Base-by-base conservation (phyloP, 2,888 invertebrate species). In the Hymenopus coronatus region DNA sequence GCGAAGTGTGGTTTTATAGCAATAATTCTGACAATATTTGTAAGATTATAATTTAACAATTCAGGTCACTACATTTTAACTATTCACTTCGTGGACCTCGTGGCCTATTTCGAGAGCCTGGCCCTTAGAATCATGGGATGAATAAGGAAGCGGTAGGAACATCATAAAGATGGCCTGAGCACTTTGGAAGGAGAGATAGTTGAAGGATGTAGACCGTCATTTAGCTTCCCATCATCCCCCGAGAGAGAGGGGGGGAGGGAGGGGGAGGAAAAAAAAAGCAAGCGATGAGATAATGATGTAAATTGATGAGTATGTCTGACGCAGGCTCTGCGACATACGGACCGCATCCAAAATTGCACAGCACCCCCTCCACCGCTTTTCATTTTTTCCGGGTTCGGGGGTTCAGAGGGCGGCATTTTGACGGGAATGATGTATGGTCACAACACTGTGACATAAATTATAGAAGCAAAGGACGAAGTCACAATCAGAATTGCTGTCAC, bases 401-500 rank as follows among this genome's bases (percentile, higher is more conserved):
- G 54, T 70, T 70, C 54, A 70, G 15, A 70, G 54, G 54, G 54
- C 54, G 54, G 54, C 20, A 25, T 70, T 85, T 89, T 89, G 89
- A 88, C 89, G 88, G 85, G 46, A 27, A 54, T 89, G 89, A 89
- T 86, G 70, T 82, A 89, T 85, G 89, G 40, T 83, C 15, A 83
- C 40, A 82, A 85, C 88, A 83, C 14, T 83, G 85, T 89, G 70
- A 85, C 88, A 85, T 85, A 88, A 89, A 89, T 89, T 88, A 85
- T 86, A 70, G 84, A 33, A 28, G 28, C 33, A n/a, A n/a, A 70
- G 20, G 33, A 84, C 82, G 25, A 40, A 82, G 81, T 81, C 82
- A 88, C 89, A 89, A 88, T 88, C 89, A 88, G 89, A 88, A 88
- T 85, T 33, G 85, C 89, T 89, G 88, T 88, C 88, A 85, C 70